A percentile compares a stretch with the other conserved stretches of the same genome.
These are phyloP conservation scores for Lytechinus variegatus DNA, from an alignment of 35 echinoderm and acorn worm genomes.

Conservation along the genomic window DNA sequence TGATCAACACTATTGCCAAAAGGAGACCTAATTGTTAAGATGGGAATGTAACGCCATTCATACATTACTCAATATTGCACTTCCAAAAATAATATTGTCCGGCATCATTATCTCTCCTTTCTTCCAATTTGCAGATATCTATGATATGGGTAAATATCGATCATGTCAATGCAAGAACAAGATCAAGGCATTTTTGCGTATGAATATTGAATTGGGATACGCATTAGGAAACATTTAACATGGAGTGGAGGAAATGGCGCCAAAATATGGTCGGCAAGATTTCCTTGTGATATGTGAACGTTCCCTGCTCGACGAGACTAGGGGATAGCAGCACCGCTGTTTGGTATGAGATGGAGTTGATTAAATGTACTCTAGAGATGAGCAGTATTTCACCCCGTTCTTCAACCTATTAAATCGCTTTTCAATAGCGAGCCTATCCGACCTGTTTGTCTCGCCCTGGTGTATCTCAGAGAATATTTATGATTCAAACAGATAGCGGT, in stretches of 20 bases:
- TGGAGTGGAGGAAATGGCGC: not conserved
- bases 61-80: no score
- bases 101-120: no score
- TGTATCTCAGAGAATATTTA: not conserved
- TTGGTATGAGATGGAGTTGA: slow-evolving; percentile 2
- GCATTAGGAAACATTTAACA: not conserved
- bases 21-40: no score
- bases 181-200: no score
- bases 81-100: no score
- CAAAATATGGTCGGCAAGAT: not conserved
- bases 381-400: not conserved
- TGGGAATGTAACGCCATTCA: no score
- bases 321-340: not conserved
- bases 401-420: not conserved
- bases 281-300: not conserved
- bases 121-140: no score
- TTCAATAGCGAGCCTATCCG: not conserved
- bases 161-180: no score
- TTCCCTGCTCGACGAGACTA: not conserved
- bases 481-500: not conserved
- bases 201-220: no score
- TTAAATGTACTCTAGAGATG: slow-evolving; percentile 4
- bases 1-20: no score
- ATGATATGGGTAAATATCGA: no score
- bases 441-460: not conserved